Base-by-base conservation (phyloP, 1,140 invertebrate genomes). In the Teleogryllus occipitalis region DNA sequence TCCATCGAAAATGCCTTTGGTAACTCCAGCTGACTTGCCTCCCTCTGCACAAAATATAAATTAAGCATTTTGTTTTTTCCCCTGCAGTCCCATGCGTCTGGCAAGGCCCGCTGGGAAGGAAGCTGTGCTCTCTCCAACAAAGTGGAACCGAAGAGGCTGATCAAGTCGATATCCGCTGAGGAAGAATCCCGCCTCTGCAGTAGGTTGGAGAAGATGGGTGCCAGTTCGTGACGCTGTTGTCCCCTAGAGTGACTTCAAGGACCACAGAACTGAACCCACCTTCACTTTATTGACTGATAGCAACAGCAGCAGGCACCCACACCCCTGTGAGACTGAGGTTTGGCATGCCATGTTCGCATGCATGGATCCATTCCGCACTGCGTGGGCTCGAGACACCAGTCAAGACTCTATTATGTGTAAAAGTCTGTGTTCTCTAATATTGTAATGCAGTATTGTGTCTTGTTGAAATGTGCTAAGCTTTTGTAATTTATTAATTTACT, bases 51-150 rank as follows among this genome's bases (percentile, higher is more conserved):
- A 7, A 65, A 65, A 65, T 1, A 65, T 65, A 14, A 65, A 14
- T 18, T 65, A 65, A 65, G 18, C 0, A 18, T 47, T 15, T 10
- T n/a, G 18, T 84, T 81, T 8, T 75, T 78, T 80, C 48, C n/a
- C 47, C 90, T 90, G 73, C 88, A 93, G 92, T 93, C 92, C 21
- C 93, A 94, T 84, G 90, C 91, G 76, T 90, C 89, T 84, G 90
- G 91, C 75, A 93, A 93, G 85, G 93, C 93, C 75, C 89, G 91
- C 83, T 94, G 93, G 93, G 87, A 89, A 80, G 93, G 93, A 18
- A 89, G 90, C 82, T 94, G 93, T 82, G 88, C 86, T 0, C 82
- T 89, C 76, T 86, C 85, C 77, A 86, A 86, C 48, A 86, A 81
- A 85, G 18, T 85, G 84, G 14, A 84, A 86, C 81, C 82, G 75